A percentile compares a stretch with the other conserved stretches of the same genome.
These are phyloP conservation scores for Drosophila putrida DNA, from an alignment of 2,888 invertebrate genomes.

Conservation along the genomic window DNA sequence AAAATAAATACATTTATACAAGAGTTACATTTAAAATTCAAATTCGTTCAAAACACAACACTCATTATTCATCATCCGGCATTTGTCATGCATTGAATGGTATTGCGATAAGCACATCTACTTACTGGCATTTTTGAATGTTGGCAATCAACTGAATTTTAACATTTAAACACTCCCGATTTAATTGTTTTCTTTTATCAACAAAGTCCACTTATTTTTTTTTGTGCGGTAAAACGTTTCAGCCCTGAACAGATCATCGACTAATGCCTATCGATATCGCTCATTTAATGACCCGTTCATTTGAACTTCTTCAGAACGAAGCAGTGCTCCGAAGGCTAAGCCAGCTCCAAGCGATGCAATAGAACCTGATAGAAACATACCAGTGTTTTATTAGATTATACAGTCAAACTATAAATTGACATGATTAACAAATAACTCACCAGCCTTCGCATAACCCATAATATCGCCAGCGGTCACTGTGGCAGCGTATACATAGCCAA, in stretches of 20 bases:
- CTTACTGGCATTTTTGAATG: conserved; percentile 52
- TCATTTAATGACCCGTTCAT: no score
- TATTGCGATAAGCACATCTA: conserved; percentile 11
- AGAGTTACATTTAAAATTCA: conserved; percentile 1
- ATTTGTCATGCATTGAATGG: conserved; percentile 2
- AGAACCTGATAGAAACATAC: conserved; percentile 86
- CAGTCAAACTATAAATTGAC: conserved; percentile 15
- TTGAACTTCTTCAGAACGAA: no score
- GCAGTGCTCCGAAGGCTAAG: conserved; percentile 91
- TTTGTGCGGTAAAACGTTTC: neutral
- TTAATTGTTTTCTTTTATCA: conserved; percentile 41
- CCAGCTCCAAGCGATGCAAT: conserved; percentile 96
- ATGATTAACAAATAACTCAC: conserved; percentile 86
- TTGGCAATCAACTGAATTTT: conserved; percentile 35
- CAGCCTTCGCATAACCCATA: conserved; percentile 96
- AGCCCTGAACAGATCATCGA: conserved; percentile 27
- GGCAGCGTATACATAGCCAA: conserved; percentile 95
- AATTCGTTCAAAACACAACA: neutral
- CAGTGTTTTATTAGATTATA: conserved; percentile 1
- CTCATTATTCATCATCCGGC: conserved; percentile 22
- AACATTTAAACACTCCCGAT: conserved; percentile 29
- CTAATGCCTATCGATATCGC: neutral
- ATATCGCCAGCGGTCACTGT: conserved; percentile 96
- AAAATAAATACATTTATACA: neutral
- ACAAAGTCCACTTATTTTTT: conserved; percentile 12